Evolutionary conservation across 2,113 vertebrate species (phyloP).

Genomic region (Callionymus lyra): DNA sequence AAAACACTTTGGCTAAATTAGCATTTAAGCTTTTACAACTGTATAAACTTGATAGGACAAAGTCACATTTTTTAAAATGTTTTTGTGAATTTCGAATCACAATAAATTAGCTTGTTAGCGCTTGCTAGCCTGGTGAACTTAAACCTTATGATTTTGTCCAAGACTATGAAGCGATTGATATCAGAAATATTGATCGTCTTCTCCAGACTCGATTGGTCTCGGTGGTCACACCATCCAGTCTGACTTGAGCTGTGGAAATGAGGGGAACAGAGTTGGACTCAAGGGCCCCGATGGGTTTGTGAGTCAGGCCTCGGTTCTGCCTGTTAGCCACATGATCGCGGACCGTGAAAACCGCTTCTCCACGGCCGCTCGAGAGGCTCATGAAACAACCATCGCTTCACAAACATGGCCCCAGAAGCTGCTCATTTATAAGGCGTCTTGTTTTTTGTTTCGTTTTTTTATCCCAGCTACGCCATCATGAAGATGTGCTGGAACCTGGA

Average conservation of each 20-base stretch:
- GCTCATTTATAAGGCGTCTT: too few species aligned
- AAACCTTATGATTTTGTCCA: too few species aligned
- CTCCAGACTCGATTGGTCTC: constrained; percentile 20
- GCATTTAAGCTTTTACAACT: too few species aligned
- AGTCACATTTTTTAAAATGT: too few species aligned
- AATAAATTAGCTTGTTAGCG: too few species aligned
- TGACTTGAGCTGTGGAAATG: constrained; percentile 35
- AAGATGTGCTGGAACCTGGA: constrained; percentile 89
- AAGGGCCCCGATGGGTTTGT: constrained; percentile 48
- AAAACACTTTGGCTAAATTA: too few species aligned
- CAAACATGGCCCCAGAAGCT: too few species aligned
- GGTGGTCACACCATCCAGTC: constrained; percentile 35
- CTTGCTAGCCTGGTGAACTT: too few species aligned
- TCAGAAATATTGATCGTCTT: too few species aligned
- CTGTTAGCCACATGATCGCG: constrained; percentile 62
- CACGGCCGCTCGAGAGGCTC: constrained; percentile 34
- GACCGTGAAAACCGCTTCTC: constrained; percentile 42
- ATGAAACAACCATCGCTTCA: constrained; percentile 29
- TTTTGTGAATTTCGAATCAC: too few species aligned
- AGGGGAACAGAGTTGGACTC: constrained; percentile 42
- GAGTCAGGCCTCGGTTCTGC: constrained; percentile 54
- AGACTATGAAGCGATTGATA: constrained; percentile 6
- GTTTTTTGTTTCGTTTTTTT: constrained; percentile 1
- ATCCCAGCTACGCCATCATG: constrained; percentile 83
- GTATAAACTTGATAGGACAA: too few species aligned